phyloP scores from a whole-genome alignment of 1,140 invertebrate genomes.

The Phthorimaea operculella region DNA sequence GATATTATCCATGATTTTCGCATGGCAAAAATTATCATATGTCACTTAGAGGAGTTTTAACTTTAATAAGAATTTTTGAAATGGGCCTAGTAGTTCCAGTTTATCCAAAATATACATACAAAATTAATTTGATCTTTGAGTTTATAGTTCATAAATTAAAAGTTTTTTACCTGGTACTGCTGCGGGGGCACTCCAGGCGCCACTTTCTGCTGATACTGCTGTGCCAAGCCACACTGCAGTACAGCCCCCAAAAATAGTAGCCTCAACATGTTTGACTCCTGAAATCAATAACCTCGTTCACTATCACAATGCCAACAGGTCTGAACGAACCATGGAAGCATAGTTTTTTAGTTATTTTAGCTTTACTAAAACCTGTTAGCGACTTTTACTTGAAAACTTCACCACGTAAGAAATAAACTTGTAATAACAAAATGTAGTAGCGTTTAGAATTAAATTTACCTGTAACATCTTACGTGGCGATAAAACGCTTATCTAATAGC shows the following conservation, averaged over 20 bases:
- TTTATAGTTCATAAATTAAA: background rate
- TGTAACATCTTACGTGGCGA: conserved; percentile 11
- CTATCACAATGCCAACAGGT: no score
- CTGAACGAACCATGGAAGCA: background rate
- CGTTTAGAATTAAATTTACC: conserved; percentile 10
- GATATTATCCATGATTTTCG: no score
- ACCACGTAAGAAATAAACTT: background rate
- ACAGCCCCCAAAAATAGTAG: conserved; percentile 38
- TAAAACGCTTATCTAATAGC: conserved; percentile 11
- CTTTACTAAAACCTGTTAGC: background rate
- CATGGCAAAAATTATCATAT: no score
- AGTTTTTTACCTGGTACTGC: conserved; percentile 45
- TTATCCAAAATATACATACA: no score
- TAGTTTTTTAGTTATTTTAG: background rate
- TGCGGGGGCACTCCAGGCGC: conserved; percentile 58
- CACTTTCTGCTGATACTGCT: conserved; percentile 60
- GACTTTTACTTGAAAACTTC: background rate
- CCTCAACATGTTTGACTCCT: conserved; percentile 35
- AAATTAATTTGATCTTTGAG: no score
- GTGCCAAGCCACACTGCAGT: conserved; percentile 40
- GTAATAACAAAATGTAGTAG: background rate
- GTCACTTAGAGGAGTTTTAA: no score
- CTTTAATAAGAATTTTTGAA: no score
- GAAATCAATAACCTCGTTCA: background rate
- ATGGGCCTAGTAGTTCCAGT: no score